These are phyloP conservation scores for Erinaceus europaeus DNA, from an alignment of 2,113 vertebrate species.

Conservation along the genomic window DNA sequence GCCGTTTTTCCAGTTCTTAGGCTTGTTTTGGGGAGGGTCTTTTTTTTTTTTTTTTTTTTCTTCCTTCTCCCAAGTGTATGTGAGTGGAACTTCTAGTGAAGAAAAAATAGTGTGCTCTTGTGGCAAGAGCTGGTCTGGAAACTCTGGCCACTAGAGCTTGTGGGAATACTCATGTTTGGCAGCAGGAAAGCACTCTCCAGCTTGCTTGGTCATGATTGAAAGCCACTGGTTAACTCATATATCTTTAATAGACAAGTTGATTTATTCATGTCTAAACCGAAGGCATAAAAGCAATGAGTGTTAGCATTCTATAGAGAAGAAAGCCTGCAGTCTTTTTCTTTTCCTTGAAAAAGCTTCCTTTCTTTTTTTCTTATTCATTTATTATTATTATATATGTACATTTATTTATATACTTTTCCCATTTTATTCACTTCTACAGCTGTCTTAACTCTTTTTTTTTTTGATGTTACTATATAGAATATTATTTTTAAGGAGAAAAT, in stretches of 20 bases:
- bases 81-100: too few species aligned
- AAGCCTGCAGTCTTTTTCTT: background rate
- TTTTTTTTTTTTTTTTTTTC: too few species aligned
- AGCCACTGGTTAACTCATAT: background rate
- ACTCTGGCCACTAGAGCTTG: background rate
- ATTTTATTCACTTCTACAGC: too few species aligned
- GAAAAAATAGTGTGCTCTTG: too few species aligned
- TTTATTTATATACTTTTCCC: too few species aligned
- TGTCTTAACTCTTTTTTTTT: too few species aligned
- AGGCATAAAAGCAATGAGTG: background rate
- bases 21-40: too few species aligned
- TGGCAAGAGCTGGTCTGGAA: too few species aligned
- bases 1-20: too few species aligned
- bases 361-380: too few species aligned
- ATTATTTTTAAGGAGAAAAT: slow-evolving; percentile 55
- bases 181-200: background rate
- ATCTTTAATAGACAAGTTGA: background rate
- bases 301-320: background rate
- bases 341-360: too few species aligned
- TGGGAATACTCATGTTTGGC: background rate
- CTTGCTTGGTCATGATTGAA: background rate
- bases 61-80: background rate
- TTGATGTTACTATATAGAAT: slow-evolving; percentile 70
- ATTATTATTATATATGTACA: too few species aligned
- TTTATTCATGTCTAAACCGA: background rate